Conservation (phyloP, 2,797 vertebrate species). For the Dicrostonyx torquatus region DNA sequence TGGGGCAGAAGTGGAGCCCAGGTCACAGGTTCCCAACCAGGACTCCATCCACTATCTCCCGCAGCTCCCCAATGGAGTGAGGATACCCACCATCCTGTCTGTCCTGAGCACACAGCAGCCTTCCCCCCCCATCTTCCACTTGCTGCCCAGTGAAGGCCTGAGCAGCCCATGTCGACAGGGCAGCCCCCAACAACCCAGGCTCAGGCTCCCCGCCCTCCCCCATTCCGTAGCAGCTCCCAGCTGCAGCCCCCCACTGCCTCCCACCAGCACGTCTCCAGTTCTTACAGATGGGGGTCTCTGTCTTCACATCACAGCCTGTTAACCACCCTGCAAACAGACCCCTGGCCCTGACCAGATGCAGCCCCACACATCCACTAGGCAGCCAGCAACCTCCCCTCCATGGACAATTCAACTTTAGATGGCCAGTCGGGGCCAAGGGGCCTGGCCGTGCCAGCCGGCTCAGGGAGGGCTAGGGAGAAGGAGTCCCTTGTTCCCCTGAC, state of each 20-base stretch:
- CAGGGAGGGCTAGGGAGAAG: conserved; percentile 66
- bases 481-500: conserved; percentile 82
- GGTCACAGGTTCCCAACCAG: not conserved
- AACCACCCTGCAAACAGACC: not conserved
- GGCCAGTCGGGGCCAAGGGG: not conserved
- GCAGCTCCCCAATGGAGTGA: not conserved
- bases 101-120: accelerated
- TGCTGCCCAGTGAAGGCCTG: not conserved
- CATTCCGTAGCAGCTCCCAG: not conserved
- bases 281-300: not conserved
- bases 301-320: not conserved
- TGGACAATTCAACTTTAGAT: conserved; percentile 69
- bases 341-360: conserved; percentile 39
- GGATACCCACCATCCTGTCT: accelerated
- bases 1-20: not conserved
- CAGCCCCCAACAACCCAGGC: not conserved
- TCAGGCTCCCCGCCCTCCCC: not conserved
- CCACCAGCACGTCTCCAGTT: not conserved
- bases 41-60: not conserved
- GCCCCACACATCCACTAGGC: not conserved
- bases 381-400: not conserved
- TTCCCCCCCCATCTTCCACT: not conserved
- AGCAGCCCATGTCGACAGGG: not conserved
- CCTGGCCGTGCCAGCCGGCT: conserved; percentile 71
- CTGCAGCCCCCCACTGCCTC: not conserved